Conservation (phyloP, 2,797 vertebrate species). For the Epinephelus coioides region DNA sequence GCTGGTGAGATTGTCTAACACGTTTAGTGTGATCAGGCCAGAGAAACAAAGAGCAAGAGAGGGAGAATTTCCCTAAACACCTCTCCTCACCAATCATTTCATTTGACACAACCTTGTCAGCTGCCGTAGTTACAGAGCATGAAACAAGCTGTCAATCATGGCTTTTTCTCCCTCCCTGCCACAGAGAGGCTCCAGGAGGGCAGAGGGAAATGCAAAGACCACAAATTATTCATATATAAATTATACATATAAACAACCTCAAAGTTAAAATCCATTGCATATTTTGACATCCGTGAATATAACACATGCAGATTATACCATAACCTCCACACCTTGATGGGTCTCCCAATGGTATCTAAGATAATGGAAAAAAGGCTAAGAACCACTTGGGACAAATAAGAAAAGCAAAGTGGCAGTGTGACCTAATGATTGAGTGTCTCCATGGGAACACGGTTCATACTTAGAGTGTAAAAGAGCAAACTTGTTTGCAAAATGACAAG, state of each 20-base stretch:
- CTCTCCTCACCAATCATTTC: slow-evolving; percentile 70
- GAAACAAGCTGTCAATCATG: slow-evolving; percentile 78
- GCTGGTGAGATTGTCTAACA: slow-evolving; percentile 24
- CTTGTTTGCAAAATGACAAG: too few relatives aligned
- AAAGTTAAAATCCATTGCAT: slow-evolving; percentile 44
- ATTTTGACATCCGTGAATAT: slow-evolving; percentile 42
- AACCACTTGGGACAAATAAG: slow-evolving; percentile 49
- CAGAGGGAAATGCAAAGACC: slow-evolving; percentile 27
- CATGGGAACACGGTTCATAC: slow-evolving; percentile 38
- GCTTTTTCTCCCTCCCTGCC: slow-evolving; percentile 6
- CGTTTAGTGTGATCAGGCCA: slow-evolving; percentile 52
- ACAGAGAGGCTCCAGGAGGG: slow-evolving; percentile 28
- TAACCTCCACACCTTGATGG: background rate
- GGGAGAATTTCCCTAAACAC: slow-evolving; percentile 65
- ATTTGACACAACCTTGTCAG: slow-evolving; percentile 80
- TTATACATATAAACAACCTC: slow-evolving; percentile 61
- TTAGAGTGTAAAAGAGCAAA: background rate
- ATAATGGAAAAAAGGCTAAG: slow-evolving; percentile 38
- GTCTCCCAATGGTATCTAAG: slow-evolving; percentile 13
- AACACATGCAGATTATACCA: slow-evolving; percentile 41
- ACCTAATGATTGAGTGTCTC: slow-evolving; percentile 51
- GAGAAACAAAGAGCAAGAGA: slow-evolving; percentile 41
- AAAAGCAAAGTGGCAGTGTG: slow-evolving; percentile 37
- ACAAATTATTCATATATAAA: slow-evolving; percentile 66
- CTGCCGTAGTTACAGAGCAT: slow-evolving; percentile 72